Conservation (phyloP, 37 sponge, comb jelly and placozoan species). For the Agelas oroides region DNA sequence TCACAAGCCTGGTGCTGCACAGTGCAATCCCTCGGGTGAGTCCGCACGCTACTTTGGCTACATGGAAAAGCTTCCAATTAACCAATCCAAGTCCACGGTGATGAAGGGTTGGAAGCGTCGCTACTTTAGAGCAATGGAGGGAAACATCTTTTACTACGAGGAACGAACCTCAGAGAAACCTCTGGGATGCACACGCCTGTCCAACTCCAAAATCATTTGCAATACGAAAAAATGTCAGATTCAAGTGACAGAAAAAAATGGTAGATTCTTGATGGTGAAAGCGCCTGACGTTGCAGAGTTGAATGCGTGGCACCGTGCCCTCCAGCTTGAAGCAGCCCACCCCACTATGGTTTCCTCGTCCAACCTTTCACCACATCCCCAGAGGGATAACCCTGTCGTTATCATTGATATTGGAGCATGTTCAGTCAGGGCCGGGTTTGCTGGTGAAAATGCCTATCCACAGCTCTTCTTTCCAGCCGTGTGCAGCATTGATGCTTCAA, state of each 20-base stretch:
- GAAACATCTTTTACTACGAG: constrained; percentile 80
- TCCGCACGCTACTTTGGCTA: constrained; percentile 66
- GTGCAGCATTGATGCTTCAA: constrained; percentile 44
- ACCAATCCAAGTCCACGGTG: constrained; percentile 58
- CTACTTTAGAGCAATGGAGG: constrained; percentile 70
- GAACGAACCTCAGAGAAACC: constrained; percentile 46
- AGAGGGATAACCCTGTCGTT: constrained; percentile 31
- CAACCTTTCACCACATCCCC: constrained; percentile 1
- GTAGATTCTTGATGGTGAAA: constrained; percentile 47
- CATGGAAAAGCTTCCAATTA: constrained; percentile 80
- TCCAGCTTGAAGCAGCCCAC: constrained; percentile 66
- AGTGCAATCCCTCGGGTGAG: constrained; percentile 15
- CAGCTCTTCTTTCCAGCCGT: constrained; percentile 87
- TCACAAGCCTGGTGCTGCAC: constrained; percentile 11
- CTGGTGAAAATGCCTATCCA: constrained; percentile 64
- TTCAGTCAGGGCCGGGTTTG: constrained; percentile 82
- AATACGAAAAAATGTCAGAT: constrained; percentile 45
- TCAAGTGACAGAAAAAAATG: constrained; percentile 26
- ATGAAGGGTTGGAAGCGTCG: constrained; percentile 82
- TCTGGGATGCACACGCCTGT: constrained; percentile 39
- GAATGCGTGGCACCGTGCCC: constrained; percentile 51
- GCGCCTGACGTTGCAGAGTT: constrained; percentile 43
- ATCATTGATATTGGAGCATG: constrained; percentile 84
- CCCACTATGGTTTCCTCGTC: constrained; percentile 50
- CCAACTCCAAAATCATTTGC: constrained; percentile 27